Base-by-base conservation (phyloP, 37 sponge, comb jelly and placozoan genomes). In the Chondrilla cf. caribensis region DNA sequence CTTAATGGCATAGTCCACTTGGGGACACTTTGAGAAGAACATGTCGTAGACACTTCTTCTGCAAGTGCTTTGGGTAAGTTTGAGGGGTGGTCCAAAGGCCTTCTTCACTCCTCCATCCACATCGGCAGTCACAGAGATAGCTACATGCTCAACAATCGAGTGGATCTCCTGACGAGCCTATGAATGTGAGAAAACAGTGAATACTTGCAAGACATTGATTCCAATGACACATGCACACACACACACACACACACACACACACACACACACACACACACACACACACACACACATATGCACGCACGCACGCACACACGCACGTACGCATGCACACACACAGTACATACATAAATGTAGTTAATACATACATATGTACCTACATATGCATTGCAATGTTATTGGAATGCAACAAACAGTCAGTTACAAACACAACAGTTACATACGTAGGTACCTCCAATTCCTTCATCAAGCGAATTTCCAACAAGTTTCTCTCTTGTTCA, bases 381-480 rank as follows among this genome's bases (percentile, higher is more conserved):
- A 47, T 6, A 11, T 47, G 51, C 51, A 14, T 14, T 47, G 51
- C 51, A 25, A 33, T 67, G 35, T 1, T 4, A 6, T 59, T 2
- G 60, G 25, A 59, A 6, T 59, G 9, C 9, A 11, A 11, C 11
- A 17, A n/a, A n/a, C n/a, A n/a, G n/a, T n/a, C n/a, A n/a, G n/a
- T n/a, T n/a, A n/a, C n/a, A n/a, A n/a, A n/a, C n/a, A n/a, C n/a
- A n/a, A n/a, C n/a, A n/a, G n/a, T n/a, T n/a, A n/a, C n/a, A n/a
- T n/a, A n/a, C n/a, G n/a, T n/a, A n/a, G n/a, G n/a, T n/a, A 88
- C 89, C 84, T 70, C 21, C 41, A 88, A 60, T 60, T 84, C 85
- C 81, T 88, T 54, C 58, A 60, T 58, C 22, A 88, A 81, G 41
- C 79, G 67, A 31, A 64, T 32, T 44, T 84, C 85, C 15, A 75